Conservation (phyloP, 2,888 invertebrate species). For the Capitulum mitella region DNA sequence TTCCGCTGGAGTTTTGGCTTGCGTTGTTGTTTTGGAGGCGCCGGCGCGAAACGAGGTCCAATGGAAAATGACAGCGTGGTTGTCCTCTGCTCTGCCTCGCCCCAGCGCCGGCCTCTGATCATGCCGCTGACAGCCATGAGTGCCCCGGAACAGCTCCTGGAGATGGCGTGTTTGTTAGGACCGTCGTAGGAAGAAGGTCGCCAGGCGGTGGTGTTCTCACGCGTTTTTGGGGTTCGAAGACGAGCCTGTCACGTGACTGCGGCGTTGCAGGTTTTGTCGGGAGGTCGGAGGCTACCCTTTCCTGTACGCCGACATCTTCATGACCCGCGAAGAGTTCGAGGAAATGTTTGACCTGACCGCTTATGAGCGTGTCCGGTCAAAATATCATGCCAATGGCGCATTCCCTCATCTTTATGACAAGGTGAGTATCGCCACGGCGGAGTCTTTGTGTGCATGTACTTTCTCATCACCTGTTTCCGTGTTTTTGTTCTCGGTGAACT, state of each 20-base stretch:
- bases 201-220: no score
- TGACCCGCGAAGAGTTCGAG: conserved; percentile 57
- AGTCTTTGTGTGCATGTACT: neutral
- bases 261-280: conserved; percentile 51
- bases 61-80: no score
- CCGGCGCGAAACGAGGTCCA: no score
- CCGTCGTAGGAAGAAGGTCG: no score
- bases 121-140: no score
- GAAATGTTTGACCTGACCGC: conserved; percentile 60
- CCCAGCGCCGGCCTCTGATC: no score
- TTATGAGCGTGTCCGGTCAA: conserved; percentile 55
- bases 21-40: no score
- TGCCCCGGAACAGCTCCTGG: no score
- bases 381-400: conserved; percentile 53
- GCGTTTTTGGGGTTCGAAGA: neutral
- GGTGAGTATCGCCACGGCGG: conserved; percentile 41
- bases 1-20: no score
- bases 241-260: conserved; percentile 11
- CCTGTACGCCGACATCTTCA: conserved; percentile 62
- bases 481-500: neutral
- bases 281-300: conserved; percentile 62
- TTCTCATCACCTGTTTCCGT: neutral
- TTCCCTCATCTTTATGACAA: conserved; percentile 62
- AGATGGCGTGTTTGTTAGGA: no score
- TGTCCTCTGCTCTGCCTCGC: no score